Percentiles rank a stretch among this genome's conserved stretches.
phyloP scores from a whole-genome alignment of 2,888 invertebrate species.

The Bombylius major region DNA sequence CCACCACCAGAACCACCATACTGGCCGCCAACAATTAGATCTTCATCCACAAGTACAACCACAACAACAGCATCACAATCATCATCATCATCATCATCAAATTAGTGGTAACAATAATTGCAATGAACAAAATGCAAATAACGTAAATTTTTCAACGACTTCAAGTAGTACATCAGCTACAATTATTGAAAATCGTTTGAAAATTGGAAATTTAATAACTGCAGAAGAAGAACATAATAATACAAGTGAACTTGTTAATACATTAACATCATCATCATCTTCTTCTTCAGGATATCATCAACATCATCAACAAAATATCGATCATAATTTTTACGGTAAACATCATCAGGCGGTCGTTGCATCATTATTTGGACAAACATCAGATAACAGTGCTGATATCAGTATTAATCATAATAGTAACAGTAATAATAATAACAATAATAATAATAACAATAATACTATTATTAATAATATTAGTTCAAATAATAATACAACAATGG shows the following conservation, averaged over 20 bases:
- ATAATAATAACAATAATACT: background rate
- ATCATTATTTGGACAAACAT: background rate
- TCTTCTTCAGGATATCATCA: background rate
- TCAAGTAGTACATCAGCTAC: background rate
- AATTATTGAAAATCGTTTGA: background rate
- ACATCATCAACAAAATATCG: background rate
- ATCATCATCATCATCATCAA: background rate
- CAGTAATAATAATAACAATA: background rate
- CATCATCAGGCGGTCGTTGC: background rate
- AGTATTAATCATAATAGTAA: conserved; percentile 1
- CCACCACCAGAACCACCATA: conserved; percentile 3
- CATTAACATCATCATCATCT: background rate
- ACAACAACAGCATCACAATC: background rate
- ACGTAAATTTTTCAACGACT: background rate
- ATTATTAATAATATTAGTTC: background rate
- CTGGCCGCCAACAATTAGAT: background rate
- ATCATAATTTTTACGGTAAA: background rate
- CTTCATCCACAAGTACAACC: background rate
- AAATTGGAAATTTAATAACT: background rate
- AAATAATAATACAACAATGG: conserved; percentile 21
- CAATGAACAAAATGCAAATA: background rate
- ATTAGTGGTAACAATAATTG: background rate
- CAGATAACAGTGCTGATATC: background rate
- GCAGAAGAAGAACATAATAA: background rate
- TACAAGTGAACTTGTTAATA: background rate